Conservation (phyloP, 2,113 vertebrate genomes). For the Poeciliopsis retropinna region DNA sequence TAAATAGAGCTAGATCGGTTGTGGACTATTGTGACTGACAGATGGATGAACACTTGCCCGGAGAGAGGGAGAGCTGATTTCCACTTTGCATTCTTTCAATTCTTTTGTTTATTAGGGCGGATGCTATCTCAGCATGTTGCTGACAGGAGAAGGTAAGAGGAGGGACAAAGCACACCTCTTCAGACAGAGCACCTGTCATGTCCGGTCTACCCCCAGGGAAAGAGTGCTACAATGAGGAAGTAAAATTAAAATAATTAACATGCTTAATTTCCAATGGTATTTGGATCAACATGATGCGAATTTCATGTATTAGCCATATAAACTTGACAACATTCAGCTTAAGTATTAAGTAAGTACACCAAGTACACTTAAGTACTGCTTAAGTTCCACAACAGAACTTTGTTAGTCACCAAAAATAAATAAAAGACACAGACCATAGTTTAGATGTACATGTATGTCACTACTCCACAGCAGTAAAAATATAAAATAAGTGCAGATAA, state of each 20-base stretch:
- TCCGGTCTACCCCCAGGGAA: background rate
- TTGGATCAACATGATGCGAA: background rate
- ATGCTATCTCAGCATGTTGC: conserved; percentile 70
- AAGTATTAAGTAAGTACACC: too few species aligned
- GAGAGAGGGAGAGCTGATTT: conserved; percentile 72
- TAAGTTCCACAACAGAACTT: background rate
- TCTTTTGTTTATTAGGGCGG: conserved; percentile 64
- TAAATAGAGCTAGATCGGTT: conserved; percentile 63
- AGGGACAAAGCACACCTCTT: background rate
- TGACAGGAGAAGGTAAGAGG: conserved; percentile 42
- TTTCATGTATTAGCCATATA: too few species aligned
- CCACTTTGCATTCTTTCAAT: conserved; percentile 74
- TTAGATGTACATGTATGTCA: background rate
- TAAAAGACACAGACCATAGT: background rate
- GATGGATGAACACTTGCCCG: conserved; percentile 72
- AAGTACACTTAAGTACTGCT: too few species aligned
- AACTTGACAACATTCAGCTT: too few species aligned
- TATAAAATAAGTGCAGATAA: too few species aligned
- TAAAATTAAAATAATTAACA: background rate
- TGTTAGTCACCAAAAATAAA: background rate
- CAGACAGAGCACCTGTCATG: background rate
- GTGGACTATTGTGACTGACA: conserved; percentile 66
- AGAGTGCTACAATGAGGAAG: background rate
- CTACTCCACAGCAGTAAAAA: background rate
- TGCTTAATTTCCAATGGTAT: background rate